Base-by-base conservation (phyloP, 2,797 vertebrate genomes). In the Alosa sapidissima region DNA sequence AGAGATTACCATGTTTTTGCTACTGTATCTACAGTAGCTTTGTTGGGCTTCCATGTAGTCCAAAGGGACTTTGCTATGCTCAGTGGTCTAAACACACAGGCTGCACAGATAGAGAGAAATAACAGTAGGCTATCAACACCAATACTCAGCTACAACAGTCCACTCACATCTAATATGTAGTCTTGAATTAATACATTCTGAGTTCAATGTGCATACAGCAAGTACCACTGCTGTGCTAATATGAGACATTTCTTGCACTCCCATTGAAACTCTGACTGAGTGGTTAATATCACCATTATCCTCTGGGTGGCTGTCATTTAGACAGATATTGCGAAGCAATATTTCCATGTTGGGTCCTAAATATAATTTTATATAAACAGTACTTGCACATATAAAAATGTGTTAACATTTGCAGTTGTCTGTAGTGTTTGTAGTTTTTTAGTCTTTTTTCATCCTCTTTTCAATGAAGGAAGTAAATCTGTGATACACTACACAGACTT, bases 1-100 rank as follows among this genome's bases (percentile, higher is more conserved):
- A 82, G 84, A 84, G 84, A 90, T 91, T 90, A 91, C 68, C 83
- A 52, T 78, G 33, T 65, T 72, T 88, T 88, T 88, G 86, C 87
- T 82, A 84, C 85, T 58, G 19, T n/a, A 58, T 58, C 55, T 88
- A 82, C 87, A 86, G 87, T 88, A 82, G 86, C 82, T 86, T 75
- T 84, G 84, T 87, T 87, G 82, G 81, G 86, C 48, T 88, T 36
- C 82, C 84, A 33, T 62, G 84, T 85, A 87, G 87, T 89, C 87
- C 83, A 87, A 82, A 86, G 19, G 19, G 55, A 6, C 52, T 55
- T 55, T 55, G 49, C 8, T 55, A 55, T 3, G 52, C 2, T 55
- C 14, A 55, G 16, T 55, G 14, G 52, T 11, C 3, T 0, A 19
- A 19, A 55, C 14, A 2, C 55, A 58, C 5, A 3, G 55, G 16